These are phyloP conservation scores for Leuciscus waleckii DNA, from an alignment of 2,797 vertebrate species.

Conservation along the genomic window DNA sequence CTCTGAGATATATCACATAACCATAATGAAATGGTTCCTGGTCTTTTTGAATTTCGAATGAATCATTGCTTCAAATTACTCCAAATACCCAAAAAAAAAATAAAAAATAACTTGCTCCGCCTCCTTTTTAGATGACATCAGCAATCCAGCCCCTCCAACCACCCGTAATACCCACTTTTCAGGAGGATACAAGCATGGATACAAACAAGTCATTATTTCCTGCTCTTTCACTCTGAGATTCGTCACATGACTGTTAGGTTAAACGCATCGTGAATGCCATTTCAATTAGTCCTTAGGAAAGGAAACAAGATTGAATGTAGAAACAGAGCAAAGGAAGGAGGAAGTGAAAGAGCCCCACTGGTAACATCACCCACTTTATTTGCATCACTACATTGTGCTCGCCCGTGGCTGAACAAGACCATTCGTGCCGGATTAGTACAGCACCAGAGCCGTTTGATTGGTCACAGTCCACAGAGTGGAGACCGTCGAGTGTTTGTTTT, in stretches of 20 bases:
- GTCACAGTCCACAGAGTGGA: slow-evolving; percentile 24
- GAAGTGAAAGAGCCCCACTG: slow-evolving; percentile 40
- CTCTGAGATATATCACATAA: background rate
- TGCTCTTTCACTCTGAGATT: background rate
- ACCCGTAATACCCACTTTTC: background rate
- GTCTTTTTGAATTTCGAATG: background rate
- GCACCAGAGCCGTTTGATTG: slow-evolving; percentile 32
- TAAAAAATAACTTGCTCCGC: background rate
- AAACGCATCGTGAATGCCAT: background rate
- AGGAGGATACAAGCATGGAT: background rate
- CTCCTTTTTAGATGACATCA: background rate
- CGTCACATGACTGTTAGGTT: background rate
- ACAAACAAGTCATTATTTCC: background rate
- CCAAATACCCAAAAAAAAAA: background rate
- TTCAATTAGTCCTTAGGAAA: slow-evolving; percentile 14
- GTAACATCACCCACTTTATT: slow-evolving; percentile 46
- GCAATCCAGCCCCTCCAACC: background rate
- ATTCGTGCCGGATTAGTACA: slow-evolving; percentile 35
- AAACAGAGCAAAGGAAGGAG: slow-evolving; percentile 22
- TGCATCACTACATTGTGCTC: slow-evolving; percentile 39
- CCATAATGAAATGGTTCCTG: background rate
- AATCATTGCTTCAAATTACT: background rate
- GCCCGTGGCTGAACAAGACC: slow-evolving; percentile 42
- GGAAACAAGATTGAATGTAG: slow-evolving; percentile 13
- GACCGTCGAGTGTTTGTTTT: slow-evolving; percentile 35